phyloP scores from a whole-genome alignment of 2,888 invertebrate species.

The Platerodrilus igneus region DNA sequence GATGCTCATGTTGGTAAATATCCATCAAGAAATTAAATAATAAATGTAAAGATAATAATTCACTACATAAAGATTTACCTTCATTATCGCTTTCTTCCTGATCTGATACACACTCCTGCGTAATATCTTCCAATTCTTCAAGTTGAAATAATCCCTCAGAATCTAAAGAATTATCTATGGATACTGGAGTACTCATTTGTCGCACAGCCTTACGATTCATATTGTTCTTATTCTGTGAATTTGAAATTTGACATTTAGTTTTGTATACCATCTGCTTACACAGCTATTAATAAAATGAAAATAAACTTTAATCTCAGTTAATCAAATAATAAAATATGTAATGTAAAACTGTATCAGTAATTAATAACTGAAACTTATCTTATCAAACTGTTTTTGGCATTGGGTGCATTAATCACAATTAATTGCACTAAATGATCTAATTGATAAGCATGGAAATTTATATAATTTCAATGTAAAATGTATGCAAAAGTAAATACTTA shows the following conservation, averaged over 20 bases:
- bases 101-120: conserved; percentile 50
- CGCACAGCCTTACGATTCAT: conserved; percentile 15
- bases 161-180: conserved; percentile 44
- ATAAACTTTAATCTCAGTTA: too few species aligned
- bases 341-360: too few species aligned
- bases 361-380: too few species aligned
- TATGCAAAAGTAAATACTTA: conserved; percentile 8
- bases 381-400: too few species aligned
- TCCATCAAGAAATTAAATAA: not conserved
- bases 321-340: too few species aligned
- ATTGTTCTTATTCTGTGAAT: conserved; percentile 23
- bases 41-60: conserved; percentile 9
- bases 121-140: conserved; percentile 62
- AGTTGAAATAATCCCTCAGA: conserved; percentile 73
- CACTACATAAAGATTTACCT: conserved; percentile 59
- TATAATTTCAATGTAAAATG: too few species aligned
- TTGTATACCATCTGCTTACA: conserved; percentile 9
- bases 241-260: too few species aligned
- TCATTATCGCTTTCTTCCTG: conserved; percentile 61
- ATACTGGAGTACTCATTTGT: conserved; percentile 23
- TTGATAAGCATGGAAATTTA: too few species aligned
- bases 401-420: too few species aligned
- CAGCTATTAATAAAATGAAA: conserved; percentile 15
- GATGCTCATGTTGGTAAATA: too few species aligned
- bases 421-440: too few species aligned